Conservation (phyloP, 2,797 vertebrate species). For the Rhabdomys pumilio region DNA sequence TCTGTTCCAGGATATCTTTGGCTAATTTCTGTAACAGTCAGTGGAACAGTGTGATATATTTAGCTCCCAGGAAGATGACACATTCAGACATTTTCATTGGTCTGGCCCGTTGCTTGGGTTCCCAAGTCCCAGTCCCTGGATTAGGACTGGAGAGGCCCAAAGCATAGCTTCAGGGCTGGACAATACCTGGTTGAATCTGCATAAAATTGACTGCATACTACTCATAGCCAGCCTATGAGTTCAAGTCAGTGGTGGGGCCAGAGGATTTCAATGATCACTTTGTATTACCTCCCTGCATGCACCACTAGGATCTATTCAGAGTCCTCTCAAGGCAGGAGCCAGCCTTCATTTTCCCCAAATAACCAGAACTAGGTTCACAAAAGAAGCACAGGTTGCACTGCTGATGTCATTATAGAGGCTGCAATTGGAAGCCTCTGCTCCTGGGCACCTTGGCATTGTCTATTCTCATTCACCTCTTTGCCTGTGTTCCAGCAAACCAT, state of each 20-base stretch:
- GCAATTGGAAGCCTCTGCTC: accelerated
- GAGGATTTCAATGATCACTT: background rate
- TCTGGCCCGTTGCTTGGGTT: background rate
- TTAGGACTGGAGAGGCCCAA: background rate
- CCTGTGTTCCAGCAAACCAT: accelerated
- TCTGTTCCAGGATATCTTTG: background rate
- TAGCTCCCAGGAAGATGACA: background rate
- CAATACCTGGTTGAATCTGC: background rate
- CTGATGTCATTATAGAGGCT: accelerated
- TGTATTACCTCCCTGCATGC: accelerated
- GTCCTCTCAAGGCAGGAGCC: background rate
- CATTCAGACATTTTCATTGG: background rate
- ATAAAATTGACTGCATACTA: too few relatives aligned
- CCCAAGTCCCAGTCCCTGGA: background rate
- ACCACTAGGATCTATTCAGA: background rate
- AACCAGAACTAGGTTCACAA: background rate
- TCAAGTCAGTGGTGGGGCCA: background rate
- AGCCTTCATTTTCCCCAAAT: accelerated
- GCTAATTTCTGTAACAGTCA: background rate
- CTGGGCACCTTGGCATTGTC: background rate
- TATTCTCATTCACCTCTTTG: accelerated
- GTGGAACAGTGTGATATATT: background rate
- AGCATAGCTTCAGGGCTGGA: too few relatives aligned
- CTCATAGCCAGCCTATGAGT: background rate
- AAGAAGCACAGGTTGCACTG: background rate